Base-by-base conservation (phyloP, 2,113 vertebrate species). In the Riparia riparia region DNA sequence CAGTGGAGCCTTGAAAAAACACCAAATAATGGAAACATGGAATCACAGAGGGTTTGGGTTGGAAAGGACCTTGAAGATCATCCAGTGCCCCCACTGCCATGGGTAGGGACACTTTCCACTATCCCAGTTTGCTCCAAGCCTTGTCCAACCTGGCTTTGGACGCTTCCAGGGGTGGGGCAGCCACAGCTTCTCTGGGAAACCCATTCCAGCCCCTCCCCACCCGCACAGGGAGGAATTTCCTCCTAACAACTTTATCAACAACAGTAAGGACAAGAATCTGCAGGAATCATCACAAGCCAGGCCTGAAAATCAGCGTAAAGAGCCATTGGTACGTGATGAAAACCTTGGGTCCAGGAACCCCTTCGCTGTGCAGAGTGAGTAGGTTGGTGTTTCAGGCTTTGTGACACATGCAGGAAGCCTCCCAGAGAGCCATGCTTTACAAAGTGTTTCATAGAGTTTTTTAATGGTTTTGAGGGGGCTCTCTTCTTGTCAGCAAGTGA, bases 311-410 rank as follows among this genome's bases (percentile, higher is more conserved):
- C 51, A 16, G 34, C 2, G 39, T 69, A 57, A 53, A 44, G 25
- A 32, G 5, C 20, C 4, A 1, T 3, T 50, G 50, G 2, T 57
- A 5, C 2, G 8, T 7, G 45, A 6, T 19, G 20, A 10, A 24
- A 47, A 13, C 41, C 22, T 10, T 14, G 56, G 14, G 32, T 28
- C 1, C 37, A 4, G n/a, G 60, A 49, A 60, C 34, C 39, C 39
- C 21, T 8, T 0, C 3, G 1, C 24, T 5, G 21, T 22, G 45
- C 83, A 49, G 58, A 44, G 54, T 1, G 14, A 49, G n/a, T 1
- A 32, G 71, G 31, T 9, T 60, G 66, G 6, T n/a, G n/a, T 44
- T 10, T 81, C 68, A 50, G 51, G 15, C 20, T 63, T 76, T 34
- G 21, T 25, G 28, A 29, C 65, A 42, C 64, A 41, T 2, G 9